These are phyloP conservation scores for Conus canariensis DNA, from an alignment of 2,888 invertebrate species.

Conservation along the genomic window DNA sequence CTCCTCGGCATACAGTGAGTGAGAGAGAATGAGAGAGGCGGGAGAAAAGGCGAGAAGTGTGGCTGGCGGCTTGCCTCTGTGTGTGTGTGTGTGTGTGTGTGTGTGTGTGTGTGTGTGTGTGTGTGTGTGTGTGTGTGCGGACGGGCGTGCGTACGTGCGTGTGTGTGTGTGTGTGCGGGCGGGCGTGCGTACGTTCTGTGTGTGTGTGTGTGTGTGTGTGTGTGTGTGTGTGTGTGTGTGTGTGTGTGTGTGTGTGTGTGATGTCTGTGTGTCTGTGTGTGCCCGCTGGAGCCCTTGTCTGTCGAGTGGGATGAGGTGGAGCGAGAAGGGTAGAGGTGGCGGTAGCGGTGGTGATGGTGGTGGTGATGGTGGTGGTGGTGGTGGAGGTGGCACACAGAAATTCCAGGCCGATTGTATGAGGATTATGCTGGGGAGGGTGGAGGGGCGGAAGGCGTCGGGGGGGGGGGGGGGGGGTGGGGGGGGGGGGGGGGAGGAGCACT, in stretches of 20 bases:
- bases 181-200: background rate
- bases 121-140: background rate
- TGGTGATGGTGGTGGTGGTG: background rate
- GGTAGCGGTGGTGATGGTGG: background rate
- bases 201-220: too few species aligned
- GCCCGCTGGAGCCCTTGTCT: background rate
- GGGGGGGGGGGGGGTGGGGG: background rate
- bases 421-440: constrained; percentile 11
- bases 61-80: background rate
- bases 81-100: constrained; percentile 16
- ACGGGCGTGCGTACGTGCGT: background rate
- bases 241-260: background rate
- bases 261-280: background rate
- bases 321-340: background rate
- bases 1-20: background rate
- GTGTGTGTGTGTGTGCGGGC: background rate
- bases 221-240: background rate
- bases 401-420: constrained; percentile 19
- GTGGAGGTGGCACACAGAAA: constrained; percentile 4
- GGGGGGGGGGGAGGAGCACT: background rate
- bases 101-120: background rate
- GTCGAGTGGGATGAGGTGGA: background rate
- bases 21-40: background rate
- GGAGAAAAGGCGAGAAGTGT: background rate
- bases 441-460: background rate